Evolutionary conservation across 2,797 vertebrate genomes (phyloP).

Genomic region (Sitta carolinensis): DNA sequence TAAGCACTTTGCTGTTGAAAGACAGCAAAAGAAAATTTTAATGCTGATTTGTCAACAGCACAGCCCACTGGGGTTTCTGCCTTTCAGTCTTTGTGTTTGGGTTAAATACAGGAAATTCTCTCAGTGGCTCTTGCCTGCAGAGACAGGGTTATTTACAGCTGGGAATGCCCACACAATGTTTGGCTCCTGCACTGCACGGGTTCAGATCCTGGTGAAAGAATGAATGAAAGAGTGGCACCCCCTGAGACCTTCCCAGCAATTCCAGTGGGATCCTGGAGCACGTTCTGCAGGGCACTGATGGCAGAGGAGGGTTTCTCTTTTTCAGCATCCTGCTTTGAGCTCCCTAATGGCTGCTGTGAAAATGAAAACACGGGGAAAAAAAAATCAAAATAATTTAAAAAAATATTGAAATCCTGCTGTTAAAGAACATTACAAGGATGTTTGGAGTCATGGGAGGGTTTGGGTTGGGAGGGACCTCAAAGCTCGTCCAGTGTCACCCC

Average conservation of each 20-base stretch:
- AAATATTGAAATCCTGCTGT: not conserved
- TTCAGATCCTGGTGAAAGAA: not conserved
- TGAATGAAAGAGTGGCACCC: no score
- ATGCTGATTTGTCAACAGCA: not conserved
- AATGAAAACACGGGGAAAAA: not conserved
- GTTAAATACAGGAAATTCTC: not conserved
- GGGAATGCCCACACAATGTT: not conserved
- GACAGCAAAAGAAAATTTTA: not conserved
- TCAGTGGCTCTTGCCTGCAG: not conserved
- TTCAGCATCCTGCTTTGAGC: not conserved
- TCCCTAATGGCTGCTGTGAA: not conserved
- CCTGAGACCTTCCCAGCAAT: not conserved
- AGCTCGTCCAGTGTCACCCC: accelerated
- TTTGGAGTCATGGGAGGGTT: not conserved
- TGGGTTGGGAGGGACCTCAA: not conserved
- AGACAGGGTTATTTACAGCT: not conserved
- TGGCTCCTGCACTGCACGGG: not conserved
- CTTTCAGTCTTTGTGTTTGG: not conserved
- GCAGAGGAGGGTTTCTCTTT: not conserved
- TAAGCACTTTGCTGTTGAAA: not conserved
- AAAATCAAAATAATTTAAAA: not conserved
- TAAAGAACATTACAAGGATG: not conserved
- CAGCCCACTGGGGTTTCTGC: not conserved
- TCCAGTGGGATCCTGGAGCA: not conserved
- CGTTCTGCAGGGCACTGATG: accelerated